Percentiles rank a stretch among this genome's conserved stretches.
Conservation (phyloP, 2,113 vertebrate species). For the Murina feae region DNA sequence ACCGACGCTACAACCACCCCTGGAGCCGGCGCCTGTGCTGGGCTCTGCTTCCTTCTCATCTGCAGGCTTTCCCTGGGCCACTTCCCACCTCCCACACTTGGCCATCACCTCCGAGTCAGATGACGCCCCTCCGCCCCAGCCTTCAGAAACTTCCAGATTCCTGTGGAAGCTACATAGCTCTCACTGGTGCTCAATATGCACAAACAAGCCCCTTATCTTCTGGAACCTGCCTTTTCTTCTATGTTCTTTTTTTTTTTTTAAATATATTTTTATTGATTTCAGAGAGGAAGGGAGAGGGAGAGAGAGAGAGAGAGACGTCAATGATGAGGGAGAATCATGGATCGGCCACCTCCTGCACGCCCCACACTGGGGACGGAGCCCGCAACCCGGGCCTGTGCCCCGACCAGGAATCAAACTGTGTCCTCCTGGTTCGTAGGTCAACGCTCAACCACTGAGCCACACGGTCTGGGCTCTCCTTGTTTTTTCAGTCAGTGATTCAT, state of each 20-base stretch:
- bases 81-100: background rate
- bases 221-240: background rate
- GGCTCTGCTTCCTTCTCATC: background rate
- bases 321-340: too few species aligned
- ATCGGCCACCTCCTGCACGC: too few species aligned
- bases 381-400: too few species aligned
- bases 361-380: too few species aligned
- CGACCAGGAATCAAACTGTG: too few species aligned
- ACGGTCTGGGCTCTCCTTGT: fast-evolving
- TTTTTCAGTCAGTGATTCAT: background rate
- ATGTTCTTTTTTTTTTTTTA: background rate
- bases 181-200: too few species aligned
- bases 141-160: background rate
- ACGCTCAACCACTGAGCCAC: too few species aligned
- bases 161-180: background rate
- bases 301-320: too few species aligned
- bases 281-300: too few species aligned
- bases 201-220: background rate
- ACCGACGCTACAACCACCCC: fast-evolving
- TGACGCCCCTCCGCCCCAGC: background rate
- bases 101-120: background rate
- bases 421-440: too few species aligned
- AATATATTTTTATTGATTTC: too few species aligned
- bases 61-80: background rate
- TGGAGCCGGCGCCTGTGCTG: background rate